These are phyloP conservation scores for Actinostola sp. DNA, from an alignment of 92 coral and sea anemone species.

Conservation along the genomic window DNA sequence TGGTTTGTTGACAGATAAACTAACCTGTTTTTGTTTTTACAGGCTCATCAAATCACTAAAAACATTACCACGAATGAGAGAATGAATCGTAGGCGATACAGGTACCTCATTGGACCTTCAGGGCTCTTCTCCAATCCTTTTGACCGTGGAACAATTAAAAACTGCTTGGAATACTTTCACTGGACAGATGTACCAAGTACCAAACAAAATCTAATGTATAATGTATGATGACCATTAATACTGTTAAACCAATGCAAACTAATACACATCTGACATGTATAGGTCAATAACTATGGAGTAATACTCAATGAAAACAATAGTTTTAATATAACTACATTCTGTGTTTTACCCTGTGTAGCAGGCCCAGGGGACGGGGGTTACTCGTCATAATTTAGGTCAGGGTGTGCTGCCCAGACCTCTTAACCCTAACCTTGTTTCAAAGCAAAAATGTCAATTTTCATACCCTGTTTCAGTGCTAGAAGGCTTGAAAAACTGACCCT, in stretches of 20 bases:
- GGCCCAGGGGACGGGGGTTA: no score
- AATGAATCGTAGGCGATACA: slow-evolving; percentile 86
- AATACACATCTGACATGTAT: background rate
- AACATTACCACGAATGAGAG: slow-evolving; percentile 95
- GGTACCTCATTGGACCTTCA: slow-evolving; percentile 74
- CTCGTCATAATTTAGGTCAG: no score
- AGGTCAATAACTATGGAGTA: no score
- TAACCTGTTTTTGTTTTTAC: slow-evolving; percentile 3
- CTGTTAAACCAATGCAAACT: background rate
- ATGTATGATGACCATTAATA: slow-evolving; percentile 30
- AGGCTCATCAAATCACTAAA: slow-evolving; percentile 76
- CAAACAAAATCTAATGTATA: slow-evolving; percentile 78
- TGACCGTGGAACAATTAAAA: slow-evolving; percentile 84
- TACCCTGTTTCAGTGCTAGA: no score
- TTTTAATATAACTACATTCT: no score
- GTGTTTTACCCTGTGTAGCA: no score
- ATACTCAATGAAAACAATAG: no score
- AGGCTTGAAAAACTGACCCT: no score
- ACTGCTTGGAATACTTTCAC: slow-evolving; percentile 94
- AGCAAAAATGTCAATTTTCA: no score
- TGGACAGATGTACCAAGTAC: slow-evolving; percentile 61
- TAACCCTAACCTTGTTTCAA: no score
- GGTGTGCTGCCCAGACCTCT: no score
- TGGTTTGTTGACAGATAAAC: background rate
- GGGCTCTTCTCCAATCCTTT: slow-evolving; percentile 90